Evolutionary conservation across 2,113 vertebrate species (phyloP).

Genomic region (Mohoua ochrocephala): DNA sequence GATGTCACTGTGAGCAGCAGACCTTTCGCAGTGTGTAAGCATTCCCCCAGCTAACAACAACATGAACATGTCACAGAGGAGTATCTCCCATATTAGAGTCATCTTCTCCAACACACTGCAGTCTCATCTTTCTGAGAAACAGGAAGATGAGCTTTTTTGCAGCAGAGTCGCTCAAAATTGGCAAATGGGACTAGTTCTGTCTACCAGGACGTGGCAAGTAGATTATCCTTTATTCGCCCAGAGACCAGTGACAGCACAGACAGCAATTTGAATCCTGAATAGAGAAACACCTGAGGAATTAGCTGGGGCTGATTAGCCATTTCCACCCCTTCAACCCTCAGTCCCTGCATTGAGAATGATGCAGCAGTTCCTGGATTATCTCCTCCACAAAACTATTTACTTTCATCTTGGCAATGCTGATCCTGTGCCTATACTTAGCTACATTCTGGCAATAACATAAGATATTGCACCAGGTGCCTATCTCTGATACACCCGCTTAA

Average conservation of each 20-base stretch:
- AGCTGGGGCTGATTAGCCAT: not conserved
- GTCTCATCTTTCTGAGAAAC: not conserved
- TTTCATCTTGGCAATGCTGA: not conserved
- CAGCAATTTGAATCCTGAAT: not conserved
- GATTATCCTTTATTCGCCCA: not conserved
- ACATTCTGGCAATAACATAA: not conserved
- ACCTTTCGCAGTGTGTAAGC: not conserved
- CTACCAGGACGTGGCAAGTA: not conserved
- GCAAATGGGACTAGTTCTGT: not conserved
- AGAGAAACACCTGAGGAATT: not conserved
- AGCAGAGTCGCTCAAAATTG: not conserved
- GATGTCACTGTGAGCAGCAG: not conserved
- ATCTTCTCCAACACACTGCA: not conserved
- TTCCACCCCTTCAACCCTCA: not conserved
- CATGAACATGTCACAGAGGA: accelerated
- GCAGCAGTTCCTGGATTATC: not conserved
- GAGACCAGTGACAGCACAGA: not conserved
- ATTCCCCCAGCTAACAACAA: not conserved
- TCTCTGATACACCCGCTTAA: not conserved
- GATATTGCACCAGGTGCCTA: not conserved
- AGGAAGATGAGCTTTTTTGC: not conserved
- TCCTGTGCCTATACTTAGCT: not conserved
- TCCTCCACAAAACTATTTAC: not conserved
- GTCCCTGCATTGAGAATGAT: not conserved
- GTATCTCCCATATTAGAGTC: not conserved